phyloP scores from a whole-genome alignment of 2,888 invertebrate species.

The Caenorhabditis afra region DNA sequence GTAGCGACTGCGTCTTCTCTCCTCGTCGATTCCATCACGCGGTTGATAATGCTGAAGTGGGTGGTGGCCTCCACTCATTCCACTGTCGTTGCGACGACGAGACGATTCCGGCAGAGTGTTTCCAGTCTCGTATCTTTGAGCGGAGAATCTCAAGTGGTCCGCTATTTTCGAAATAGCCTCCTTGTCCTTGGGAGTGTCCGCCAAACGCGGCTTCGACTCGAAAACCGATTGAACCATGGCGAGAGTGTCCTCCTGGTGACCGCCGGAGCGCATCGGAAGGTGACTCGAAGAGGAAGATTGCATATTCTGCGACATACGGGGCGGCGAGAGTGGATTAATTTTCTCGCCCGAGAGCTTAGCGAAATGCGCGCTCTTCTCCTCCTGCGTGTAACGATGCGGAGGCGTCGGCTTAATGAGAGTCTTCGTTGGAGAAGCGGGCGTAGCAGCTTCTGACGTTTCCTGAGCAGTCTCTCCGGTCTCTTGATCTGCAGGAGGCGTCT shows the following conservation, averaged over 20 bases:
- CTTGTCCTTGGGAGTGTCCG: slow-evolving; percentile 46
- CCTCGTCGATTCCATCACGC: neutral
- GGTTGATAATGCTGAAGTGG: no score
- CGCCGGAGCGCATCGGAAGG: neutral
- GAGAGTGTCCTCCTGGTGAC: slow-evolving; percentile 31
- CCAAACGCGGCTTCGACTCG: slow-evolving; percentile 18
- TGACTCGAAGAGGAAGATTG: neutral
- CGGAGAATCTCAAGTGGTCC: slow-evolving; percentile 30
- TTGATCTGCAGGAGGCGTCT: neutral
- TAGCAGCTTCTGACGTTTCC: no score
- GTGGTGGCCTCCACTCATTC: neutral
- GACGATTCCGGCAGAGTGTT: neutral
- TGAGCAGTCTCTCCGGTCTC: no score
- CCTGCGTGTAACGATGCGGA: slow-evolving; percentile 35
- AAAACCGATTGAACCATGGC: slow-evolving; percentile 40
- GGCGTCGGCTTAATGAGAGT: slow-evolving; percentile 34
- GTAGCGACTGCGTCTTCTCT: neutral
- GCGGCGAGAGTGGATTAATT: neutral
- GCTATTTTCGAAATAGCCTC: slow-evolving; percentile 48
- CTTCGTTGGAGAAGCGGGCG: slow-evolving; percentile 5
- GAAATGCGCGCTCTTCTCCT: slow-evolving; percentile 49
- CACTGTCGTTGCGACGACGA: slow-evolving; percentile 6
- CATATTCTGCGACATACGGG: no score
- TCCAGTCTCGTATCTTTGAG: slow-evolving; percentile 12
- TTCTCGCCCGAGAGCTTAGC: slow-evolving; percentile 30